Evolutionary conservation across 2,113 vertebrate genomes (phyloP).

Genomic region (cattle (Bos taurus)): DNA sequence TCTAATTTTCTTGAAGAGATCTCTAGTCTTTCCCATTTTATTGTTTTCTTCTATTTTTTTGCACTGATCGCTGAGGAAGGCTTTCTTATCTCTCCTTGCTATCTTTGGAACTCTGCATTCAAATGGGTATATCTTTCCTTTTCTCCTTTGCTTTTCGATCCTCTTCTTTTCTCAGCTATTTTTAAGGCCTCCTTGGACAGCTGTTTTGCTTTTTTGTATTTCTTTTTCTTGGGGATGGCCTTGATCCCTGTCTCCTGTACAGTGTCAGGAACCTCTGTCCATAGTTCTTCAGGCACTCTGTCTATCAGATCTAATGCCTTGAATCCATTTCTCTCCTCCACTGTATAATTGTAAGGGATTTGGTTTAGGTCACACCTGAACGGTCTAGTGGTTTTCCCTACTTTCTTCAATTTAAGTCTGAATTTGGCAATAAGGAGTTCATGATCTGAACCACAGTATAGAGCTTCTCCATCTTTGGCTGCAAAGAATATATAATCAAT

Average conservation of each 20-base stretch:
- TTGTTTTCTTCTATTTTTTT: not conserved
- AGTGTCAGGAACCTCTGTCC: not conserved
- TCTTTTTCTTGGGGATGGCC: not conserved
- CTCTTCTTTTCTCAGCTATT: not conserved
- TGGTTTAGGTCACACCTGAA: not conserved
- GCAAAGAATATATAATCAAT: not conserved
- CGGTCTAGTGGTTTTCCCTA: not conserved
- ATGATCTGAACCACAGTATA: not conserved
- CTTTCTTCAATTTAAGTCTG: not conserved
- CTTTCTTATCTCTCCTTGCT: not conserved
- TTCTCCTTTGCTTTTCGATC: not conserved
- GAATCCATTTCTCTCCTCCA: not conserved
- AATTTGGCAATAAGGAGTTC: not conserved
- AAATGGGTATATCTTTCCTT: not conserved
- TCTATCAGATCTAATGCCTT: not conserved
- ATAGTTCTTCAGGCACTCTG: not conserved
- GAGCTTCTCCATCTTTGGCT: not conserved
- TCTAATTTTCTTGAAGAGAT: not conserved
- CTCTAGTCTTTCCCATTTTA: not conserved
- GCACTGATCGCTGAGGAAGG: not conserved
- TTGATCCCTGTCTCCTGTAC: not conserved
- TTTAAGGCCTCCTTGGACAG: not conserved
- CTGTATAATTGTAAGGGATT: not conserved
- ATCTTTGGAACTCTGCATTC: not conserved
- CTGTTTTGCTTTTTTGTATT: not conserved